Evolutionary conservation across 2,113 vertebrate genomes (phyloP), one percentile per base, ranked within the genome.

Genomic region (Morone saxatilis): DNA sequence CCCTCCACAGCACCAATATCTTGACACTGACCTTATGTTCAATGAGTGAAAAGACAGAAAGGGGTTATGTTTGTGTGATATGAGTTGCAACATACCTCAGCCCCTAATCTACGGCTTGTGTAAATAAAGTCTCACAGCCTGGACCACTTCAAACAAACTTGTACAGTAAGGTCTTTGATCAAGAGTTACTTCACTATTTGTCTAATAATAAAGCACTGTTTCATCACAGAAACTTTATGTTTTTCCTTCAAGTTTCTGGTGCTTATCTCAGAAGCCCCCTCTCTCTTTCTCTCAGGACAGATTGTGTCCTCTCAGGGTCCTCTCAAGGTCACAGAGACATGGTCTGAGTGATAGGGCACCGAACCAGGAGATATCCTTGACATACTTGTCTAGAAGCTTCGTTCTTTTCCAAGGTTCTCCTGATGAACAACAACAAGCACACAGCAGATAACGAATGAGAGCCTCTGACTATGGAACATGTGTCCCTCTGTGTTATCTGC

Each of bases 401-500:
- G 59, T 71, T 86, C 45, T 85, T 76, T 86, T 80, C 74, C 69
- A 85, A 89, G 82, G 81, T 61, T 84, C 83, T 82, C 63, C 80
- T 61, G 56, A 40, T 53, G 69, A 88, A 84, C 48, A 80, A 60
- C 73, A 73, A 11, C 53, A 16, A 41, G 43, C 41, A 43, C 62
- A 50, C 43, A 54, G 71, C 54, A 89, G 88, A 92, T 91, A 93
- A 89, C 20, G 2, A 68, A 68, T 41, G 72, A 80, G 56, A 73
- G 57, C 48, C 60, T 66, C 80, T 1, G 20, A 61, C 78, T 69
- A 20, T 76, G 75, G 51, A 88, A 78, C 65, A 77, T 76, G 61
- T 82, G 75, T 87, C 73, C 80, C 56, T 36, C 69, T 14, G 69
- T 66, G 70, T 85, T 91, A 91, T 91, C 76, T 41, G 43, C 67